These are phyloP conservation scores for Arnoldichthys spilopterus DNA, from an alignment of 2,797 vertebrate species.

Conservation along the genomic window DNA sequence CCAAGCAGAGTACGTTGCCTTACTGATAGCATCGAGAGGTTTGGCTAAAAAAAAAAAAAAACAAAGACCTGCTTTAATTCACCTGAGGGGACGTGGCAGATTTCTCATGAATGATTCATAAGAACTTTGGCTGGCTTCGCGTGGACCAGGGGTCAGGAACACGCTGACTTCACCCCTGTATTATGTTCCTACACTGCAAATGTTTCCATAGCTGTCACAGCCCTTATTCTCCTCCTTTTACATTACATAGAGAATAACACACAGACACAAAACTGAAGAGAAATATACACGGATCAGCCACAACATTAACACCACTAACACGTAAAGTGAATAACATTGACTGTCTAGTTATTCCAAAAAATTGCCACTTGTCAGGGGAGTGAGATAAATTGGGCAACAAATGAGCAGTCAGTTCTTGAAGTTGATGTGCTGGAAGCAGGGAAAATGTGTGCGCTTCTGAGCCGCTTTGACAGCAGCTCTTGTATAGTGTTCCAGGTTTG, in stretches of 20 bases:
- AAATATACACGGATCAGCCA: neutral
- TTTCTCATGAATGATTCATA: slow-evolving; percentile 26
- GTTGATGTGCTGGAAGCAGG: too few species aligned
- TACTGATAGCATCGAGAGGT: slow-evolving; percentile 20
- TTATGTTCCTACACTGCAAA: neutral
- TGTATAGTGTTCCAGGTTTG: too few species aligned
- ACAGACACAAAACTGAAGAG: neutral
- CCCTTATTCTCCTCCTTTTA: neutral
- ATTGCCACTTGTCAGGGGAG: too few species aligned
- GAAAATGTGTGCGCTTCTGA: too few species aligned
- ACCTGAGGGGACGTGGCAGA: neutral
- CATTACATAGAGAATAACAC: neutral
- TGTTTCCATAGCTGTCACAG: neutral
- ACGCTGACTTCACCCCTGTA: neutral
- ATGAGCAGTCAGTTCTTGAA: too few species aligned
- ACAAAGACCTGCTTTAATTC: slow-evolving; percentile 16
- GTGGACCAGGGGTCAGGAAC: neutral
- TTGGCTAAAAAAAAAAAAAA: neutral
- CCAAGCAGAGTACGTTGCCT: neutral
- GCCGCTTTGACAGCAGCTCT: too few species aligned
- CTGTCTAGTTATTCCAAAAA: too few species aligned
- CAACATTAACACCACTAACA: too few species aligned
- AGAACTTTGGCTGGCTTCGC: slow-evolving; percentile 9
- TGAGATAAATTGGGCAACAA: too few species aligned
- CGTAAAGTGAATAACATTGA: too few species aligned